Evolutionary conservation across 2,797 vertebrate species (phyloP).

Genomic region (Morus bassanus): DNA sequence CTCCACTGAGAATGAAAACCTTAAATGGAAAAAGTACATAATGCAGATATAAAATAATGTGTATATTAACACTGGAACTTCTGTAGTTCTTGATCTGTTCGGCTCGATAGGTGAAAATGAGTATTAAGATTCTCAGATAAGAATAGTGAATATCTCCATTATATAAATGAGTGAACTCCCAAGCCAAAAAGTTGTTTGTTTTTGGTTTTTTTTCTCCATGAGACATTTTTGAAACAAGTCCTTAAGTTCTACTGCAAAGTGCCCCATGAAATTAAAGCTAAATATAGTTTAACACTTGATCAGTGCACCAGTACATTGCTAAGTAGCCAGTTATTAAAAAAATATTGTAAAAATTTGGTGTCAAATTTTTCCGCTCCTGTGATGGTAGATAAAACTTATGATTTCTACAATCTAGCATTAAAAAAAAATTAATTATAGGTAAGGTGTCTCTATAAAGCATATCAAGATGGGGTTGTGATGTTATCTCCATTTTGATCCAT

Average conservation of each 20-base stretch:
- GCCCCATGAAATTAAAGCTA: not conserved
- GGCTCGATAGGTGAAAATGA: not conserved
- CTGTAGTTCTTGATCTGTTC: not conserved
- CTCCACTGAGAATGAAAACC: not conserved
- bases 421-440: not conserved
- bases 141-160: not conserved
- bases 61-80: not conserved
- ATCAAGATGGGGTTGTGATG: not conserved
- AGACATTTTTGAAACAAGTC: not conserved
- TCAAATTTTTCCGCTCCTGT: not conserved
- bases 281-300: not conserved
- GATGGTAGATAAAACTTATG: not conserved
- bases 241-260: not conserved
- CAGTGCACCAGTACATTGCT: not conserved
- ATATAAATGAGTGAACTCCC: not conserved
- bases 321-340: not conserved
- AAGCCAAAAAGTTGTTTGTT: not conserved
- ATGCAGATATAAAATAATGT: not conserved
- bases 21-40: not conserved
- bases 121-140: not conserved
- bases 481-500: not conserved
- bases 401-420: not conserved
- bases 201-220: not conserved
- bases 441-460: not conserved
- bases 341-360: not conserved